These are phyloP conservation scores for Drosophila borealis DNA, from an alignment of 2,888 invertebrate genomes.

Conservation along the genomic window DNA sequence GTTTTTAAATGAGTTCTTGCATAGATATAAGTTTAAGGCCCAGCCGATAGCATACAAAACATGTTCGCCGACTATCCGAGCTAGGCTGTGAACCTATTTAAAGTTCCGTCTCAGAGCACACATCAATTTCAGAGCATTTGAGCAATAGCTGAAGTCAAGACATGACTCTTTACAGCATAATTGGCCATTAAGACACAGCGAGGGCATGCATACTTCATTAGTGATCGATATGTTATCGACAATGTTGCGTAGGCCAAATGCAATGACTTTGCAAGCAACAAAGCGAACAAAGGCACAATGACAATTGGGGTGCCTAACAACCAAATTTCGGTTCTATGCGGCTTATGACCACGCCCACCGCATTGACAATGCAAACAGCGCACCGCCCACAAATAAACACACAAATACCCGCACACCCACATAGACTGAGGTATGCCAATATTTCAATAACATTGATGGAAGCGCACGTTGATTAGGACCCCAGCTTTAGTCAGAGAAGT, in stretches of 20 bases:
- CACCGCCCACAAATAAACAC: background rate
- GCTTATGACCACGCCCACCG: conserved; percentile 24
- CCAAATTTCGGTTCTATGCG: conserved; percentile 18
- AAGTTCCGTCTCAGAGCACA: too few relatives aligned
- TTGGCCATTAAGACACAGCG: conserved; percentile 9
- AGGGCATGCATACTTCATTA: conserved; percentile 5
- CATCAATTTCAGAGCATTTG: too few relatives aligned
- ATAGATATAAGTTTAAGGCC: too few relatives aligned
- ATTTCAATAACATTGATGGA: conserved; percentile 45
- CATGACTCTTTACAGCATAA: background rate
- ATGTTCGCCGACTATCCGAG: too few relatives aligned
- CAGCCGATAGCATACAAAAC: too few relatives aligned
- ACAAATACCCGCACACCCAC: background rate
- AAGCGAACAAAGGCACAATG: conserved; percentile 6
- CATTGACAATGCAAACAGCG: conserved; percentile 22
- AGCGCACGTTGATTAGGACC: conserved; percentile 25
- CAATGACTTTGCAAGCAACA: background rate
- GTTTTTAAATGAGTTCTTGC: too few relatives aligned
- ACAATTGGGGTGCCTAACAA: conserved; percentile 8
- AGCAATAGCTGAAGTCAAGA: too few relatives aligned
- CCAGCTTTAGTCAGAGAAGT: too few relatives aligned
- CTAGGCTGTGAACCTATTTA: too few relatives aligned
- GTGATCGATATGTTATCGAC: conserved; percentile 27
- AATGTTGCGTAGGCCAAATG: background rate
- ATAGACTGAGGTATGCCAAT: conserved; percentile 28